A percentile compares a stretch with the other conserved stretches of the same genome.
phyloP scores from a whole-genome alignment of 37 sponge, comb jelly and placozoan genomes.

The Dysidea cf. avara region DNA sequence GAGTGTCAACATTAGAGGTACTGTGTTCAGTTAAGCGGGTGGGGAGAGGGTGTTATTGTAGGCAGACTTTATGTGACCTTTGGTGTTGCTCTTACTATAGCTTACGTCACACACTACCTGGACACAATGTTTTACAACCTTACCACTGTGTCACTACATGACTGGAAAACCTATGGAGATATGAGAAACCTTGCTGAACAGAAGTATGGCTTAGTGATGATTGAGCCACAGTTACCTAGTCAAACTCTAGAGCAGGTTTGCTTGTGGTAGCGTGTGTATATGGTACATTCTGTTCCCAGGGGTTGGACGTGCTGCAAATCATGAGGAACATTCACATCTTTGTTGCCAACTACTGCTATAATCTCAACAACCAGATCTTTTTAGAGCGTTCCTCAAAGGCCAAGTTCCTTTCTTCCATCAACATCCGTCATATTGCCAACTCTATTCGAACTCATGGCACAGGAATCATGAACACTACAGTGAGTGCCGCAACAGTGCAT shows the following conservation, averaged over 20 bases:
- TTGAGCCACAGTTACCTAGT: conserved; percentile 96
- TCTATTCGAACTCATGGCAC: conserved; percentile 97
- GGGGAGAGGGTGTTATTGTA: too few relatives aligned
- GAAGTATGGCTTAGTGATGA: conserved; percentile 95
- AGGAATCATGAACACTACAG: conserved; percentile 96
- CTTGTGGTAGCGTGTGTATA: background rate
- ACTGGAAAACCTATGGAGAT: conserved; percentile 96
- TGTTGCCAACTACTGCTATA: conserved; percentile 90
- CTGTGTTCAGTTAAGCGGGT: too few relatives aligned
- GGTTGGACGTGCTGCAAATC: conserved; percentile 95
- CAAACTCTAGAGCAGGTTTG: conserved; percentile 91
- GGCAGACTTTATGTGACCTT: too few relatives aligned
- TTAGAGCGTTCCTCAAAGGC: conserved; percentile 81
- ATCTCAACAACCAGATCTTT: conserved; percentile 99
- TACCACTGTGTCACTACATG: conserved; percentile 91
- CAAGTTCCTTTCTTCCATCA: conserved; percentile 95
- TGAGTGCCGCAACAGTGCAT: conserved; percentile 33
- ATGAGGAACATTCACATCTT: conserved; percentile 97
- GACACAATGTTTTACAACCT: conserved; percentile 97
- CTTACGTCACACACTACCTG: conserved; percentile 88
- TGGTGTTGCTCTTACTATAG: too few relatives aligned
- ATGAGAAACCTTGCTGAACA: conserved; percentile 94
- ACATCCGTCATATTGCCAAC: conserved; percentile 96
- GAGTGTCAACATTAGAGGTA: conserved; percentile 81
- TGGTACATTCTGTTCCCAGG: conserved; percentile 30